Conservation (phyloP, 2,797 vertebrate species). For the Melanogrammus aeglefinus region DNA sequence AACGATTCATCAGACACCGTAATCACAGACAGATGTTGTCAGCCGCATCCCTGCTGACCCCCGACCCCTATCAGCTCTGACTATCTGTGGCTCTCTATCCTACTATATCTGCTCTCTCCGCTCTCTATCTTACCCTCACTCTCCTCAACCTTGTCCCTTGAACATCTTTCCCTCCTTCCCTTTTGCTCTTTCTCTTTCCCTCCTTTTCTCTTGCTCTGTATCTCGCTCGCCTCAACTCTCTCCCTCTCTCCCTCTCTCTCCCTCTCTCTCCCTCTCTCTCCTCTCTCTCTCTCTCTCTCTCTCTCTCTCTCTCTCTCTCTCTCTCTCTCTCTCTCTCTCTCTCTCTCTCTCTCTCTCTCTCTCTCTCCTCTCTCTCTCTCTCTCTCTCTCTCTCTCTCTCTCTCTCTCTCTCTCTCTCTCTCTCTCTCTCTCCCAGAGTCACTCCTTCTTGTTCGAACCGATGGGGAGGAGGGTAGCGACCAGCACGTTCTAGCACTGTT, state of each 20-base stretch:
- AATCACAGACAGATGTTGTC: constrained; percentile 71
- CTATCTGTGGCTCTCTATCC: neutral
- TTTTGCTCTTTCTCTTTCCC: constrained; percentile 12
- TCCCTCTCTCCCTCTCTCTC: neutral
- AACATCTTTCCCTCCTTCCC: neutral
- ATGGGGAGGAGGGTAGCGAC: constrained; percentile 52
- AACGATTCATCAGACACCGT: constrained; percentile 55
- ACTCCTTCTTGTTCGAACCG: constrained; percentile 20
- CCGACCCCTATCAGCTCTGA: constrained; percentile 32
- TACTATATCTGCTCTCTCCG: neutral
- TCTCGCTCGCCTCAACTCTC: too few species aligned
- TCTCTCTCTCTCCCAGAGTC: neutral
- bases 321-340: constrained; percentile 11
- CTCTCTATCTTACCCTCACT: neutral
- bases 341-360: neutral
- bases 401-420: neutral
- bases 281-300: neutral
- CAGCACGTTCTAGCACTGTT: constrained; percentile 33
- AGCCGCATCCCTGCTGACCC: constrained; percentile 61
- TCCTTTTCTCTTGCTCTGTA: neutral
- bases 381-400: neutral
- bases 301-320: neutral
- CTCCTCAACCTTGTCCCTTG: neutral
- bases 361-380: neutral
- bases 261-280: too few species aligned